Conservation (phyloP, 1,140 invertebrate genomes). For the Bombus ignitus region DNA sequence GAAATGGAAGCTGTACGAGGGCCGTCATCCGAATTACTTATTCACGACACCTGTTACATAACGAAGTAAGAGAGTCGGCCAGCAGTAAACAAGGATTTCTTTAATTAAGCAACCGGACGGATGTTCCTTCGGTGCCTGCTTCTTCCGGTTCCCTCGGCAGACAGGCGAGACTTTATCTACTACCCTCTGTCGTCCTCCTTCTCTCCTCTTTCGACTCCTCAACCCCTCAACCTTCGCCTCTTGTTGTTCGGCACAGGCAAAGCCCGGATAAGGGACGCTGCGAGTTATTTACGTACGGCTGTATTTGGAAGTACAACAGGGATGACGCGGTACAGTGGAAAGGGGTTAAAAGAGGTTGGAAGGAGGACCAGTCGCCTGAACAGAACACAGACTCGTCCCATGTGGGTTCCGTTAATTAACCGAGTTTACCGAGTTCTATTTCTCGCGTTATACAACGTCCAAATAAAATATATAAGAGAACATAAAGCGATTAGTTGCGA, state of each 20-base stretch:
- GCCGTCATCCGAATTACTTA: constrained; percentile 53
- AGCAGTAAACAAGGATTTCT: constrained; percentile 63
- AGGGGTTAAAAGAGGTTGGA: constrained; percentile 37
- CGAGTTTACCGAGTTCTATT: constrained; percentile 71
- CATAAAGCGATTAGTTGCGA: no score
- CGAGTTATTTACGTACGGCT: constrained; percentile 61
- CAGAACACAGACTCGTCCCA: constrained; percentile 64
- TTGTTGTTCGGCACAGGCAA: constrained; percentile 34
- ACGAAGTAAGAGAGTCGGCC: constrained; percentile 13
- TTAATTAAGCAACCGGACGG: constrained; percentile 60
- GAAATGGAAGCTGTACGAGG: background rate
- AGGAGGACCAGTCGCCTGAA: constrained; percentile 44
- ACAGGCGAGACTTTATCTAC: constrained; percentile 55
- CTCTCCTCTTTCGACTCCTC: background rate
- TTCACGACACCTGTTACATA: constrained; percentile 58
- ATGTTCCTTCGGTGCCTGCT: constrained; percentile 17
- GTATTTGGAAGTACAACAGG: constrained; percentile 46
- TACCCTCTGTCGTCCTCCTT: constrained; percentile 20
- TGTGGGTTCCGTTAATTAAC: constrained; percentile 76
- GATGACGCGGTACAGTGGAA: constrained; percentile 32
- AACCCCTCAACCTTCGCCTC: background rate
- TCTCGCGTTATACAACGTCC: constrained; percentile 60
- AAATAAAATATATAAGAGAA: no score
- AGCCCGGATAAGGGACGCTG: constrained; percentile 43
- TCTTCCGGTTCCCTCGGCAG: background rate